Percentiles rank a stretch among this genome's conserved stretches.
phyloP scores from a whole-genome alignment of 2,113 vertebrate genomes.

The Pseudonaja textilis region DNA sequence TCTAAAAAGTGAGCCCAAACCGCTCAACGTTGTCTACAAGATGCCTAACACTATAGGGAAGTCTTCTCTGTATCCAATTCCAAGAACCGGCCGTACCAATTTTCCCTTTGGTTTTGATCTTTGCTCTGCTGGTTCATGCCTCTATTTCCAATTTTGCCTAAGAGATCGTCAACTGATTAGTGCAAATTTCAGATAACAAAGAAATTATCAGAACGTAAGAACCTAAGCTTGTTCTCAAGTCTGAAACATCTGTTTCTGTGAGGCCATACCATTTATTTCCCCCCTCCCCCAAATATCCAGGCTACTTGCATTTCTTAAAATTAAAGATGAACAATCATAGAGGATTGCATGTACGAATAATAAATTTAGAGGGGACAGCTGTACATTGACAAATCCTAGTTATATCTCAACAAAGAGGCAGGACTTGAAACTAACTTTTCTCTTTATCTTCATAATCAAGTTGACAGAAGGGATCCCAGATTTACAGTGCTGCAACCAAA shows the following conservation, averaged over 20 bases:
- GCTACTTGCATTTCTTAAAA: background rate
- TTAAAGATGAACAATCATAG: background rate
- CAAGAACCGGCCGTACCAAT: background rate
- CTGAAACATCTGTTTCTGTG: background rate
- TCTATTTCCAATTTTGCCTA: background rate
- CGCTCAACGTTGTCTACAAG: background rate
- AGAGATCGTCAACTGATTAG: background rate
- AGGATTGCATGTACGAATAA: background rate
- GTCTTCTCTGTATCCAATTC: slow-evolving; percentile 25
- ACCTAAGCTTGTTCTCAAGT: background rate
- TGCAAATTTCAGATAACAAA: slow-evolving; percentile 27
- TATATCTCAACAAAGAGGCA: background rate
- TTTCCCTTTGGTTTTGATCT: background rate
- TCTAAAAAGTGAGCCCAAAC: background rate
- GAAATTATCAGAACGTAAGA: slow-evolving; percentile 5
- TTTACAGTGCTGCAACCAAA: background rate
- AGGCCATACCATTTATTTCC: background rate
- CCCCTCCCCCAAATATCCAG: background rate
- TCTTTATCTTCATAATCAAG: background rate
- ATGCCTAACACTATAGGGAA: background rate
- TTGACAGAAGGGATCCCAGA: background rate
- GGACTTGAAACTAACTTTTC: background rate
- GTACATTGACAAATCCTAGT: background rate
- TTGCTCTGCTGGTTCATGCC: background rate
- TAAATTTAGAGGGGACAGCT: background rate